A percentile compares a stretch with the other conserved stretches of the same genome.
Evolutionary conservation across 2,113 vertebrate species (phyloP).

Genomic region (Bubo bubo): DNA sequence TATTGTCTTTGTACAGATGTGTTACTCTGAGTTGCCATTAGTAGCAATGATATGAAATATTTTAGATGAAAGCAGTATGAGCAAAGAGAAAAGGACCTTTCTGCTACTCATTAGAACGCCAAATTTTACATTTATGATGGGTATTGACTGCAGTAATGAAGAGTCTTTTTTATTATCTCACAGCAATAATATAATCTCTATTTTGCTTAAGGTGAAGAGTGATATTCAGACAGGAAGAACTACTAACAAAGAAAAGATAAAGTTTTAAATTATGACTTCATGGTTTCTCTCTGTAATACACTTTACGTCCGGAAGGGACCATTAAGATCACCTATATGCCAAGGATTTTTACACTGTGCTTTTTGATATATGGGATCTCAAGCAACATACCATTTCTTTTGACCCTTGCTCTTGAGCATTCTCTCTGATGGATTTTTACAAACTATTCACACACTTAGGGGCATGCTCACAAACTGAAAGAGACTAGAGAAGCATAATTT

Average conservation of each 20-base stretch:
- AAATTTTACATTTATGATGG: neutral
- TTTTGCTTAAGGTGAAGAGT: constrained; percentile 38
- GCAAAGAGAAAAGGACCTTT: neutral
- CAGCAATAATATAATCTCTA: neutral
- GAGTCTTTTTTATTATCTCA: constrained; percentile 10
- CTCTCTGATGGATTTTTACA: neutral
- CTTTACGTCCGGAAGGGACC: constrained; percentile 34
- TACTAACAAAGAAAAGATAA: constrained; percentile 39
- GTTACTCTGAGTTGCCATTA: neutral
- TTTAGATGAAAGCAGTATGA: neutral
- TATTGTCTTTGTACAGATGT: neutral
- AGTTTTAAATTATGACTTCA: constrained; percentile 31
- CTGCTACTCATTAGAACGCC: neutral
- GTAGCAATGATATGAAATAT: neutral
- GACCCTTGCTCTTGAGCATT: constrained; percentile 3
- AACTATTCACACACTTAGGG: constrained; percentile 1
- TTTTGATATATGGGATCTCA: constrained; percentile 4
- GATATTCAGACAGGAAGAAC: constrained; percentile 22
- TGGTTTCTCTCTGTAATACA: constrained; percentile 1
- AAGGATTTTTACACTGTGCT: neutral
- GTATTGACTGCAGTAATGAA: neutral
- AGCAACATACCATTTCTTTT: constrained; percentile 1
- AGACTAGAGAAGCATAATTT: neutral
- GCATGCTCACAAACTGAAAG: neutral
- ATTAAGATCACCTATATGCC: constrained; percentile 23